A percentile compares a stretch with the other conserved stretches of the same genome.
These are phyloP conservation scores for Lerista edwardsae DNA, from an alignment of 2,797 vertebrate species.

Conservation along the genomic window DNA sequence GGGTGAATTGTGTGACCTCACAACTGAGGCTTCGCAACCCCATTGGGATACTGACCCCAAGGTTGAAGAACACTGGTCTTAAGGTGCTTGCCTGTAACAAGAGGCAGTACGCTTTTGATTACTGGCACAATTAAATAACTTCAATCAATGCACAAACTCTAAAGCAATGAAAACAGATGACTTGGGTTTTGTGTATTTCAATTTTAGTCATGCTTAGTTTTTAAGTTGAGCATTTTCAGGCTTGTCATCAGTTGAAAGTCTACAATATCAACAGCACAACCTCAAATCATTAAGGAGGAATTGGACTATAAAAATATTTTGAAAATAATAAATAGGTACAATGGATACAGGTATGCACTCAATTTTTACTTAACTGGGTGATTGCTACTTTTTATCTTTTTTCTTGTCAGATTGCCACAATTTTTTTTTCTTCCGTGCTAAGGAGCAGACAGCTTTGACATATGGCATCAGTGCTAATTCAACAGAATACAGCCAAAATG, in stretches of 20 bases:
- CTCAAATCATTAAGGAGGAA: background rate
- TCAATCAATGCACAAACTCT: background rate
- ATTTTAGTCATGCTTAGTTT: constrained; percentile 53
- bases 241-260: background rate
- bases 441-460: constrained; percentile 31
- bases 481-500: constrained; percentile 28
- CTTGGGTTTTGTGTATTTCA: constrained; percentile 49
- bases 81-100: constrained; percentile 49
- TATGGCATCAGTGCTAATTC: constrained; percentile 20
- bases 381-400: background rate
- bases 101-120: constrained; percentile 44
- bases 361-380: constrained; percentile 15
- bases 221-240: constrained; percentile 25
- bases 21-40: no score
- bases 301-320: background rate
- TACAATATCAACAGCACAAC: background rate
- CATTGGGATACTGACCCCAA: no score
- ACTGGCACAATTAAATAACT: background rate
- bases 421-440: background rate
- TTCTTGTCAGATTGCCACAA: constrained; percentile 18
- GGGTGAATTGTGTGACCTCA: no score
- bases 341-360: background rate
- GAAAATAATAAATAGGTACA: background rate
- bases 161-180: constrained; percentile 51
- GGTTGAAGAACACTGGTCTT: no score